Evolutionary conservation across 2,888 invertebrate species (phyloP).

Genomic region (Aleiodes alternator): DNA sequence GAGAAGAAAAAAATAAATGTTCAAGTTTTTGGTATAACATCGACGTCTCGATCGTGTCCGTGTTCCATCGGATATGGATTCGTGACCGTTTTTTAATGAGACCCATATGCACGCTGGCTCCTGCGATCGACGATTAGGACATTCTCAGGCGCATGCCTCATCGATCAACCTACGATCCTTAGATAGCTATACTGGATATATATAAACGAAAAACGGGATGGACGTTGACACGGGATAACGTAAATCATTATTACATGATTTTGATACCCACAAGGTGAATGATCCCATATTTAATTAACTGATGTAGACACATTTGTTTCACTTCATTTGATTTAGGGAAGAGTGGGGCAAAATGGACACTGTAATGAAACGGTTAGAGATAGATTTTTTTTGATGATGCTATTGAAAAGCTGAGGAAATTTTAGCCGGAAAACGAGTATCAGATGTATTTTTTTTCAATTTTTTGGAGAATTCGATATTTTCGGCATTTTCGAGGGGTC

Average conservation of each 20-base stretch:
- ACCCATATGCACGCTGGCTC: conserved; percentile 58
- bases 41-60: conserved; percentile 45
- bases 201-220: conserved; percentile 44
- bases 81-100: conserved; percentile 56
- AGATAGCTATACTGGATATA: conserved; percentile 45
- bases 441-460: too few relatives aligned
- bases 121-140: conserved; percentile 69
- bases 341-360: too few relatives aligned
- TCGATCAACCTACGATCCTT: conserved; percentile 64
- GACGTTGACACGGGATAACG: conserved; percentile 42
- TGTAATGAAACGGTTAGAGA: too few relatives aligned
- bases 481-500: too few relatives aligned
- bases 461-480: too few relatives aligned
- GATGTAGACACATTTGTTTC: conserved; percentile 5
- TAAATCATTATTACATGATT: conserved; percentile 40
- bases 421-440: too few relatives aligned
- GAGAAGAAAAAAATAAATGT: conserved; percentile 14
- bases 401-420: too few relatives aligned
- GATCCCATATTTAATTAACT: conserved; percentile 17
- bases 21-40: conserved; percentile 25
- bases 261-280: conserved; percentile 22
- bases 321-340: conserved; percentile 10
- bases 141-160: conserved; percentile 68
- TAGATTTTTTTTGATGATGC: too few relatives aligned
- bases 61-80: conserved; percentile 41